Evolutionary conservation across 2,888 invertebrate genomes (phyloP), one percentile per base, ranked within the genome.

Genomic region (Anthophora plumipes): DNA sequence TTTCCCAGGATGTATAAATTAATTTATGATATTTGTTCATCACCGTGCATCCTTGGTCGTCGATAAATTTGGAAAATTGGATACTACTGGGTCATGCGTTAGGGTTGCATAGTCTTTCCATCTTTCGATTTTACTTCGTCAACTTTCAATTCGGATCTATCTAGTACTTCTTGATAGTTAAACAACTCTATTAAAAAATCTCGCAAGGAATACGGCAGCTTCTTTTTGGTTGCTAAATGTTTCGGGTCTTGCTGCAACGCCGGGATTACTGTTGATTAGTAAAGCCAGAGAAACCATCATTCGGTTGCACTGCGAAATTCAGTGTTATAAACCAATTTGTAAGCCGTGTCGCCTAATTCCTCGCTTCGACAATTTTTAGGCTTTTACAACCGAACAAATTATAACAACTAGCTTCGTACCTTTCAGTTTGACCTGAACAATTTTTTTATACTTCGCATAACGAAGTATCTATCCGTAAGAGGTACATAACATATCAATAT

Each of bases 31-130:
- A 93, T 67, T 55, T 91, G 93, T 89, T 96, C 96, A 85, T 96
- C 96, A 17, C 92, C 90, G 20, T 95, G 95, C 69, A 95, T 94
- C 17, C 98, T 98, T 0, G 99, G 98, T 77, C 97, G 95, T 63
- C 99, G 96, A 93, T 98, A 99, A 5, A 98, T 97, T 39, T 97
- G 97, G 89, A 99, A 95, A 72, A 99, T 95, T n/a, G 98, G 96
- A 92, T 98, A 98, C 94, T 98, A 98, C 94, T 99, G 99, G 41
- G 98, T 97, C 99, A 99, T 99, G 94, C 99, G 99, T 54, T 99
- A 94, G 0, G 98, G 97, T 93, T 98, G 98, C 70, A 98, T 97
- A 83, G 85, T 86, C 70, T 92, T 93, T 7, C 92, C 92, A 92
- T 98, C 98, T 22, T 97, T 96, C 31, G 97, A 97, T 2, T 98